These are phyloP conservation scores for Apis florea DNA, from an alignment of 1,140 invertebrate genomes.

Conservation along the genomic window DNA sequence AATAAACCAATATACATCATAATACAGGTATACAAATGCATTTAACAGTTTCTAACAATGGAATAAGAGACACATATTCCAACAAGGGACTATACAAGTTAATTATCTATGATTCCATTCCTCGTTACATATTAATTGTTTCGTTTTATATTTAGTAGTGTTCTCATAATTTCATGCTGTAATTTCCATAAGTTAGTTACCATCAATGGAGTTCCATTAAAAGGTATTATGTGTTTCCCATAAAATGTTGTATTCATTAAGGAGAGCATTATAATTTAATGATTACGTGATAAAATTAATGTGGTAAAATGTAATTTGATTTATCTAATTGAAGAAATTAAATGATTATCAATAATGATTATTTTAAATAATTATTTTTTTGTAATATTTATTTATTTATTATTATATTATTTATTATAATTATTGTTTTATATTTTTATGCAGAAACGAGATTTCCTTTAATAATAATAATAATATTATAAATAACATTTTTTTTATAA, in stretches of 20 bases:
- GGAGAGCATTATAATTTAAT: not conserved
- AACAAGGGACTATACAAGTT: not conserved
- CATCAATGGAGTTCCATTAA: not conserved
- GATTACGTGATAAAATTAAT: not conserved
- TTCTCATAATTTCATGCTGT: not conserved
- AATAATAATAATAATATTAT: too few relatives aligned
- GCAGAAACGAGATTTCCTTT: too few relatives aligned
- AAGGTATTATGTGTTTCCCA: not conserved
- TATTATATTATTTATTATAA: too few relatives aligned
- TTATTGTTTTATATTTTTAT: too few relatives aligned
- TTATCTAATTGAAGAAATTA: not conserved
- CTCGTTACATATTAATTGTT: not conserved
- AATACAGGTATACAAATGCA: not conserved
- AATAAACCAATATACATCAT: not conserved
- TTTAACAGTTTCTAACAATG: not conserved
- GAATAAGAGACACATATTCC: not conserved
- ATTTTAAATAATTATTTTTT: not conserved
- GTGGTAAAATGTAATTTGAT: not conserved
- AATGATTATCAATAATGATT: not conserved
- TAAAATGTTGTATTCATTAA: not conserved
- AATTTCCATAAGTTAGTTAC: not conserved
- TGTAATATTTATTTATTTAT: too few relatives aligned
- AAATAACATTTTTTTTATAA: too few relatives aligned
- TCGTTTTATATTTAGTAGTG: not conserved
- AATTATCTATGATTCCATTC: not conserved